A percentile compares a stretch with the other conserved stretches of the same genome.
Evolutionary conservation across 2,888 invertebrate genomes (phyloP).

Genomic region (Ophion obscuratus): DNA sequence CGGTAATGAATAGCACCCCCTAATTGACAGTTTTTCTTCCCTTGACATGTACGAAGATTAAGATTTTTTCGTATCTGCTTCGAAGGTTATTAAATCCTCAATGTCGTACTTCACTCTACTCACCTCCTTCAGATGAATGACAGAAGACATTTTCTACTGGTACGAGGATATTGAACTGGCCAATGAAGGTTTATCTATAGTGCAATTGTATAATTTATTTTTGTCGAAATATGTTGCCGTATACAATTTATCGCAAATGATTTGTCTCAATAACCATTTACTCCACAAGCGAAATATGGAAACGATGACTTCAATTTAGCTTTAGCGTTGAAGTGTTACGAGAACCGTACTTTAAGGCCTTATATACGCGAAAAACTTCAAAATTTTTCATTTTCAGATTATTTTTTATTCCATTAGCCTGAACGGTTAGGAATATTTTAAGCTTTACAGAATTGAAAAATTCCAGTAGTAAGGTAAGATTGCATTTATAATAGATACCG

Average conservation of each 20-base stretch:
- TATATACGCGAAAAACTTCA: no score
- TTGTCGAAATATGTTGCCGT: neutral
- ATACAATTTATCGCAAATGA: neutral
- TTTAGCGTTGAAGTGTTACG: no score
- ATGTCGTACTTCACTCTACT: constrained; percentile 76
- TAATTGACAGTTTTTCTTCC: neutral
- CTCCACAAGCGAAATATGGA: no score
- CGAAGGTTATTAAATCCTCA: constrained; percentile 73
- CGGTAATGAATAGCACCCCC: neutral
- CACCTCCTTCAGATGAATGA: constrained; percentile 66
- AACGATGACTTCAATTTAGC: no score
- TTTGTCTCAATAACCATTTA: neutral
- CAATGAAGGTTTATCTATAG: neutral
- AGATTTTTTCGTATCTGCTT: constrained; percentile 2
- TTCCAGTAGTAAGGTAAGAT: no score
- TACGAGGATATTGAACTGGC: neutral
- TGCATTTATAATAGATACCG: no score
- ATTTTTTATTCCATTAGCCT: no score
- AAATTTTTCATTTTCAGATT: no score
- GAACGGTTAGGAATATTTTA: no score
- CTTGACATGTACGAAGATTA: neutral
- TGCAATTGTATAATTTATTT: neutral
- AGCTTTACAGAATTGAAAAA: no score
- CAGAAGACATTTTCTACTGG: neutral
- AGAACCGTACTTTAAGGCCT: no score